Evolutionary conservation across 2,797 vertebrate species (phyloP).

Genomic region (Melopsittacus undulatus): DNA sequence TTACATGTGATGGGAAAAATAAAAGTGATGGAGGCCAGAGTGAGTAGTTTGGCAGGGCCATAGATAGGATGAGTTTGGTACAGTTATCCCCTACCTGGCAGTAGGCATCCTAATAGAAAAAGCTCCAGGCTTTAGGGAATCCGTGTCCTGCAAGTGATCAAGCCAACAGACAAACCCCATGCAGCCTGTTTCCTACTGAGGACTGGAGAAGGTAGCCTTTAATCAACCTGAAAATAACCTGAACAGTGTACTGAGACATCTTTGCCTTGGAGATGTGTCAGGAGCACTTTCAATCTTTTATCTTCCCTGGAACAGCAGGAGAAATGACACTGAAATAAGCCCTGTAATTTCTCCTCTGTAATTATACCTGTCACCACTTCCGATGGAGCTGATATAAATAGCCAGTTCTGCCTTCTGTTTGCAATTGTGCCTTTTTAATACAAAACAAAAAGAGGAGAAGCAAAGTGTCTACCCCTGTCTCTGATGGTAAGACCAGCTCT

Average conservation of each 20-base stretch:
- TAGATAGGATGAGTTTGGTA: background rate
- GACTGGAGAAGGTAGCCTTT: constrained; percentile 48
- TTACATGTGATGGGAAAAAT: background rate
- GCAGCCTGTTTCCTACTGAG: background rate
- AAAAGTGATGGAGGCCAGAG: background rate
- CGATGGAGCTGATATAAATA: constrained; percentile 80
- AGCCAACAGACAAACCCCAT: background rate
- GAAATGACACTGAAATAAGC: constrained; percentile 76
- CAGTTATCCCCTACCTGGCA: background rate
- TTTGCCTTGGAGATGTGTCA: constrained; percentile 69
- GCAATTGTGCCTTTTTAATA: constrained; percentile 50
- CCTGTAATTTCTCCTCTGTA: constrained; percentile 81
- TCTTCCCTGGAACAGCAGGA: constrained; percentile 76
- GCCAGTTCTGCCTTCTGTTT: constrained; percentile 70
- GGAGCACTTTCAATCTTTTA: constrained; percentile 78
- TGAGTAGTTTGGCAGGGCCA: background rate
- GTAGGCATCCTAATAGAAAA: background rate
- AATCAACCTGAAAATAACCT: constrained; percentile 74
- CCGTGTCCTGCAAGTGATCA: background rate
- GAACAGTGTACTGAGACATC: constrained; percentile 48
- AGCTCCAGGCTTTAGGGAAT: background rate
- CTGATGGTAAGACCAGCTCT: background rate
- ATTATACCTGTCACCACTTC: constrained; percentile 83
- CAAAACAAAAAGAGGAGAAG: constrained; percentile 35
- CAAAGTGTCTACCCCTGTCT: background rate